Evolutionary conservation across 2,888 invertebrate species (phyloP), one percentile per base, ranked within the genome.

Genomic region (Osedax frankpressi): DNA sequence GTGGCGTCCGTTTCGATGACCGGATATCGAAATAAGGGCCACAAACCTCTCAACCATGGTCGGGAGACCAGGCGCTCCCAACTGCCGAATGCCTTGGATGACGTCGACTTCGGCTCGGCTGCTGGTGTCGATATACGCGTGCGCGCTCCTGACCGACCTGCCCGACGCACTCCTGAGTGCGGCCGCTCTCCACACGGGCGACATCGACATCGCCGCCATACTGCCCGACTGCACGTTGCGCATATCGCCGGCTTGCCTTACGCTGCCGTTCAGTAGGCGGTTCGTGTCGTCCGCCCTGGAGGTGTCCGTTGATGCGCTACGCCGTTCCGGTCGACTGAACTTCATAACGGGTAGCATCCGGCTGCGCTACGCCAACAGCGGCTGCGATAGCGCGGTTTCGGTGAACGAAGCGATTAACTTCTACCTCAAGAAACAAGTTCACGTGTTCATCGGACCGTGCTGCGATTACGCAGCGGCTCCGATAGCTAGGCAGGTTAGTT

Each of bases 391-490:
- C 0, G 76, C 76, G 1, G 76, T 78, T 27, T 81, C 80, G 30
- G 74, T 76, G 70, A 77, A 78, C 73, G 74, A 78, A 14, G 83
- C 82, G 0, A 80, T 83, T 71, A 76, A 80, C 68, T 77, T 80
- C 28, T 80, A 79, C 74, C 76, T 78, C 71, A 73, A 76, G 11
- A 74, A 75, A 1, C 63, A 74, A 11, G 80, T 80, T 1, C 73
- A 81, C 72, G 81, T 81, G 1, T 81, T 82, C 62, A 76, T 82
- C n/a, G 82, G 83, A 0, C 82, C 82, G 0, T 80, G 81, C 2
- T 82, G 81, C 75, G 81, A 82, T 72, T 82, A 92, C 65, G 92
- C 92, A 1, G 83, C 93, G 79, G 93, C 93, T 80, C 93, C 93
- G 0, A 92, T 93, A 1, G 93, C 92, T 2, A 87, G 92, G 74